These are phyloP conservation scores for Pelodytes ibericus DNA, from an alignment of 2,797 vertebrate species.

Conservation along the genomic window DNA sequence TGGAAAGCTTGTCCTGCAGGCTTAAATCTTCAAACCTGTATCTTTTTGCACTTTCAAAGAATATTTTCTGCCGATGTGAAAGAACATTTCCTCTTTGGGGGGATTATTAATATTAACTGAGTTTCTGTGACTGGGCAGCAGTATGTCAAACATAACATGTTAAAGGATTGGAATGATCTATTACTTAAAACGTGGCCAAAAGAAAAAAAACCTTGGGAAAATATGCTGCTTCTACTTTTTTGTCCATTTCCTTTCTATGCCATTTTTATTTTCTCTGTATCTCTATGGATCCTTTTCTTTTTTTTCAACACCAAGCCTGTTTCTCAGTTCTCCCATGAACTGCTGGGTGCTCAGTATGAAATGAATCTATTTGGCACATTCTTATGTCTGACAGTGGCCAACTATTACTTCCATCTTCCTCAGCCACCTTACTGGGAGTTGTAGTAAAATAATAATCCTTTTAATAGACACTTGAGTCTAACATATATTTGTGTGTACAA, in stretches of 20 bases:
- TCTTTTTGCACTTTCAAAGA: constrained; percentile 37
- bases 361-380: neutral
- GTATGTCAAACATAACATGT: constrained; percentile 46
- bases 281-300: neutral
- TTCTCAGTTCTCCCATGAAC: neutral
- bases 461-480: too few relatives aligned
- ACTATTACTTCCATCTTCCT: neutral
- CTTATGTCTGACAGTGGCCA: neutral
- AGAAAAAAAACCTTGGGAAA: neutral
- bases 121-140: constrained; percentile 28
- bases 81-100: constrained; percentile 44
- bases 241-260: neutral
- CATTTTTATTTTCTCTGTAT: neutral
- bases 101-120: constrained; percentile 48
- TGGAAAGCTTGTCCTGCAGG: neutral
- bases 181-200: constrained; percentile 6
- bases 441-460: too few relatives aligned
- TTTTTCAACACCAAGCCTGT: neutral
- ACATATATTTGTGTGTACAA: too few relatives aligned
- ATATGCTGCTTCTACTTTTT: neutral
- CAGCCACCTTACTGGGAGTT: too few relatives aligned
- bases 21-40: constrained; percentile 48
- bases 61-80: constrained; percentile 43
- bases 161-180: constrained; percentile 8
- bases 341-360: neutral